These are phyloP conservation scores for Linnaemya vulpina DNA, from an alignment of 2,888 invertebrate species.

Conservation along the genomic window DNA sequence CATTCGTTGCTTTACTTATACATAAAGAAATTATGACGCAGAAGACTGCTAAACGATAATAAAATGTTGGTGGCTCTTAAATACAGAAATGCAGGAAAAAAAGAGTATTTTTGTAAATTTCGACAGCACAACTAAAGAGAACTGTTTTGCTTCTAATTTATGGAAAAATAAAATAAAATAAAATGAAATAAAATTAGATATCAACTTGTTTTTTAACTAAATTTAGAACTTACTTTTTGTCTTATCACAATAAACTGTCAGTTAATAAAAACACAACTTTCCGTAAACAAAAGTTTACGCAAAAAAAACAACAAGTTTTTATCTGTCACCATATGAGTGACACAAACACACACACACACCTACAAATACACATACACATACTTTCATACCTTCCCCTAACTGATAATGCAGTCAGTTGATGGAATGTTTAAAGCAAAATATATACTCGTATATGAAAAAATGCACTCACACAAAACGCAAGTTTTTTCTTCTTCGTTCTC, in stretches of 20 bases:
- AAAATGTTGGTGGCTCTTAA: background rate
- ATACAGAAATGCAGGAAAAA: background rate
- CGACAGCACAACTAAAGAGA: background rate
- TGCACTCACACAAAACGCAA: background rate
- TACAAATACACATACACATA: too few relatives aligned
- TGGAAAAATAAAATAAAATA: too few relatives aligned
- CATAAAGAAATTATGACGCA: slow-evolving; percentile 25
- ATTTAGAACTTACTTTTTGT: too few relatives aligned
- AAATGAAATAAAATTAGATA: background rate
- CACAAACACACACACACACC: too few relatives aligned
- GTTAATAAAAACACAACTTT: background rate
- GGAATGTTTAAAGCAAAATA: too few relatives aligned
- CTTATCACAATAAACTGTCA: background rate
- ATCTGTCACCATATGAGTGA: background rate
- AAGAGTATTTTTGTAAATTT: background rate
- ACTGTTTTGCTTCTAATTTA: background rate
- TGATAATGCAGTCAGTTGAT: too few relatives aligned
- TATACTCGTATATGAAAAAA: background rate
- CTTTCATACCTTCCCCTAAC: background rate
- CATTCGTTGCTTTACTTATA: too few relatives aligned
- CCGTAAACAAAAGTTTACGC: background rate
- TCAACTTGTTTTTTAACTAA: background rate
- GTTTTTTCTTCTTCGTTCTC: background rate
- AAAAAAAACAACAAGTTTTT: background rate
- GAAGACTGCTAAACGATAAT: background rate